These are phyloP conservation scores for Megalopta genalis DNA, from an alignment of 1,140 invertebrate species.

Conservation along the genomic window DNA sequence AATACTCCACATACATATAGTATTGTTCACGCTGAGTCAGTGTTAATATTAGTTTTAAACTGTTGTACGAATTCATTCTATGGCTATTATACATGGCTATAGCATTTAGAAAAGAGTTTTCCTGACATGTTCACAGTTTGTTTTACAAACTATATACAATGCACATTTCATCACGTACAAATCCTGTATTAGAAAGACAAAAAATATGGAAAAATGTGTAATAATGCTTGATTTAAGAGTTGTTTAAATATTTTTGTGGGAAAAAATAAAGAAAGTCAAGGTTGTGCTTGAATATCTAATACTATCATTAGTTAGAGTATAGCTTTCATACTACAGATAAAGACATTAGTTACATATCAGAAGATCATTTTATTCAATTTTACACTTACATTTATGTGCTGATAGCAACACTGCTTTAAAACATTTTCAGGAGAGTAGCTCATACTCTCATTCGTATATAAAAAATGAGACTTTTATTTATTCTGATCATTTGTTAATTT, in stretches of 20 bases:
- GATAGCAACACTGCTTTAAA: slow-evolving; percentile 24
- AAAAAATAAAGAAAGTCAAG: slow-evolving; percentile 60
- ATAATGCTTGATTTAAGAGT: slow-evolving; percentile 54
- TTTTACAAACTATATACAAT: slow-evolving; percentile 45
- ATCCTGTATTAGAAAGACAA: slow-evolving; percentile 47
- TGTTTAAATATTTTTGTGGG: slow-evolving; percentile 50
- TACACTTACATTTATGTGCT: slow-evolving; percentile 43
- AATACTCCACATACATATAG: slow-evolving; percentile 9
- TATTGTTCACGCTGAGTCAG: slow-evolving; percentile 13
- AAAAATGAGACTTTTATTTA: slow-evolving; percentile 15
- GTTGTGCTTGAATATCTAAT: slow-evolving; percentile 67
- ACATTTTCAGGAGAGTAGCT: not conserved
- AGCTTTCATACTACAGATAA: slow-evolving; percentile 54
- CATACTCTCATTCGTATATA: not conserved
- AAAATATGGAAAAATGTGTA: slow-evolving; percentile 54
- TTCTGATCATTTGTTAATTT: slow-evolving; percentile 9
- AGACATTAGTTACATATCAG: slow-evolving; percentile 70
- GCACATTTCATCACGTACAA: slow-evolving; percentile 68
- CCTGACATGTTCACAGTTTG: slow-evolving; percentile 31
- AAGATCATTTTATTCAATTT: slow-evolving; percentile 46
- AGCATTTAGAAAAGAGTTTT: slow-evolving; percentile 25
- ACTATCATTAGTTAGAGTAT: slow-evolving; percentile 56
- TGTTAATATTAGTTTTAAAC: slow-evolving; percentile 33
- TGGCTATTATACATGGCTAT: slow-evolving; percentile 9
- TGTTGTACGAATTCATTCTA: slow-evolving; percentile 19